These are phyloP conservation scores for Alsophila aescularia DNA, from an alignment of 2,888 invertebrate species.

Conservation along the genomic window DNA sequence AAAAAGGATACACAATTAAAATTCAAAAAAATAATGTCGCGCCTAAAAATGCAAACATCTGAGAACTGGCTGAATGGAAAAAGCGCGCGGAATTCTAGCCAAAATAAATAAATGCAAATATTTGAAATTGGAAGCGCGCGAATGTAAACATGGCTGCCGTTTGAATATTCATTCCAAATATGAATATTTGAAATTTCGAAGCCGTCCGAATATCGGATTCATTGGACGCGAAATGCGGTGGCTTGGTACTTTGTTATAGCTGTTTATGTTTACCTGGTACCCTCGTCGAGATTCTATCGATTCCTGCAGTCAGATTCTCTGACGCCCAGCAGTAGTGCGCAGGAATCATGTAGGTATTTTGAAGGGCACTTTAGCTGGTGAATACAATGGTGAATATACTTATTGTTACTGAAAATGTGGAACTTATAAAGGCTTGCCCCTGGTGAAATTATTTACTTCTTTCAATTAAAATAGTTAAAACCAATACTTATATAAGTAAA, in stretches of 20 bases:
- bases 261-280: background rate
- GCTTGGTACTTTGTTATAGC: background rate
- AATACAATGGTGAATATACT: no score
- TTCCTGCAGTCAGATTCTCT: no score
- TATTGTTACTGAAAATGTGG: no score
- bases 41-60: constrained; percentile 46
- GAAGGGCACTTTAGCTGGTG: no score
- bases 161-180: constrained; percentile 83
- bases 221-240: constrained; percentile 53
- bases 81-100: constrained; percentile 60
- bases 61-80: constrained; percentile 53
- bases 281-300: background rate
- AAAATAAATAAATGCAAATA: constrained; percentile 84
- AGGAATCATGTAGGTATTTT: no score
- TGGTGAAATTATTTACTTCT: no score
- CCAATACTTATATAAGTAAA: no score
- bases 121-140: constrained; percentile 82
- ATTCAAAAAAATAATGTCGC: constrained; percentile 16
- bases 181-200: constrained; percentile 70
- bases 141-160: constrained; percentile 79
- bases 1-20: constrained; percentile 31
- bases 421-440: no score
- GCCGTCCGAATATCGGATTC: constrained; percentile 72
- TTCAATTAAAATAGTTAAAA: no score
- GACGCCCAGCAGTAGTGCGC: no score